These are phyloP conservation scores for Acanthosoma haemorrhoidale DNA, from an alignment of 2,888 invertebrate species.

Conservation along the genomic window DNA sequence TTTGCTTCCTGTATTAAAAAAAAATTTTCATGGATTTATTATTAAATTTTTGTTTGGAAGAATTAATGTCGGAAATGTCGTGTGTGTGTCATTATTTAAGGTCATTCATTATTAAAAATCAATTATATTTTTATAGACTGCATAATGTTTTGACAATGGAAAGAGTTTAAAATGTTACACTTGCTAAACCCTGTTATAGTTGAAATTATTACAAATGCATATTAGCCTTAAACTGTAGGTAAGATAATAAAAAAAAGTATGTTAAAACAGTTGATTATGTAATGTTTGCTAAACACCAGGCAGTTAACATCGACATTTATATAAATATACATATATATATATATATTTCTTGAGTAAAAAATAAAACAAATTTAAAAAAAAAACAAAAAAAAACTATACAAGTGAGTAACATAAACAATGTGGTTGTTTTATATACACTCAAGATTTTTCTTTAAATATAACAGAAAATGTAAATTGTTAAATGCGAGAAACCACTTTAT, in stretches of 20 bases:
- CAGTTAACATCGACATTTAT: conserved; percentile 5
- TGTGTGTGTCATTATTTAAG: neutral
- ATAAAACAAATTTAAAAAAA: neutral
- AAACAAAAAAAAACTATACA: neutral
- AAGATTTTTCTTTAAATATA: neutral
- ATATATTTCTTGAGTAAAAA: conserved; percentile 11
- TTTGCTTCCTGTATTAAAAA: neutral
- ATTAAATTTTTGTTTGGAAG: neutral
- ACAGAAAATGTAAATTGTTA: neutral
- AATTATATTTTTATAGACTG: conserved; percentile 32
- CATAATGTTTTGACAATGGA: conserved; percentile 7
- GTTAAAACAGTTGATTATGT: conserved; percentile 1
- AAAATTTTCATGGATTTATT: neutral
- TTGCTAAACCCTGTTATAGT: conserved; percentile 20
- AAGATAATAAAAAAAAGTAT: neutral
- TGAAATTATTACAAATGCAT: conserved; percentile 15
- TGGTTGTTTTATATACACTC: conserved; percentile 8
- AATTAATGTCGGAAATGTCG: neutral
- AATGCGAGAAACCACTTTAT: neutral
- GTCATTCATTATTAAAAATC: conserved; percentile 10
- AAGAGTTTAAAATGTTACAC: conserved; percentile 20
- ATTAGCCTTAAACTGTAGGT: conserved; percentile 15
- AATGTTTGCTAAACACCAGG: neutral
- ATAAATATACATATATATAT: neutral
- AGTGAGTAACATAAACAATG: neutral